Evolutionary conservation across 2,888 invertebrate genomes (phyloP).

Genomic region (Callyntrura sp.): DNA sequence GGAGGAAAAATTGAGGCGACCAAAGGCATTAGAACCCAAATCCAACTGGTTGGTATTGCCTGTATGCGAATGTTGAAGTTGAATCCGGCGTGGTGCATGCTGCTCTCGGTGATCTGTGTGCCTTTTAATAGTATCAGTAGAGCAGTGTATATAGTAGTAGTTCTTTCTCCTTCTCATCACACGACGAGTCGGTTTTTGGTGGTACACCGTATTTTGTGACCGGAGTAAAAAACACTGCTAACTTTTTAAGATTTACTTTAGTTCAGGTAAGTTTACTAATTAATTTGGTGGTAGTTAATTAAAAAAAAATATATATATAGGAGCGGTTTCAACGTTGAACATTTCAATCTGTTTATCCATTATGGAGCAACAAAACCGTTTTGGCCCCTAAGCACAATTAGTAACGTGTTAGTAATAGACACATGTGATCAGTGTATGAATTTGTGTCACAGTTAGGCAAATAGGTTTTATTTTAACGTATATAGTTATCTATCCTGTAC

Average conservation of each 20-base stretch:
- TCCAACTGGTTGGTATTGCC: background rate
- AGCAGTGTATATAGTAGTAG: slow-evolving; percentile 8
- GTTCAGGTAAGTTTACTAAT: slow-evolving; percentile 23
- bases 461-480: no score
- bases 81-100: slow-evolving; percentile 46
- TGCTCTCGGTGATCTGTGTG: background rate
- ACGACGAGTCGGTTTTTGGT: background rate
- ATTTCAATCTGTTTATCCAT: no score
- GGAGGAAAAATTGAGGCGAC: slow-evolving; percentile 38
- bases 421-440: no score
- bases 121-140: background rate
- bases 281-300: background rate
- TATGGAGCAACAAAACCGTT: no score
- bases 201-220: background rate
- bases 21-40: slow-evolving; percentile 38
- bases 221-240: background rate
- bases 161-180: background rate
- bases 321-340: no score
- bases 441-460: no score
- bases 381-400: background rate
- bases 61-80: background rate
- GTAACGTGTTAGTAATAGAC: no score
- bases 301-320: no score
- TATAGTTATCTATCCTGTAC: no score
- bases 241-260: slow-evolving; percentile 16